phyloP scores from a whole-genome alignment of 2,797 vertebrate species.

The Pterois miles region DNA sequence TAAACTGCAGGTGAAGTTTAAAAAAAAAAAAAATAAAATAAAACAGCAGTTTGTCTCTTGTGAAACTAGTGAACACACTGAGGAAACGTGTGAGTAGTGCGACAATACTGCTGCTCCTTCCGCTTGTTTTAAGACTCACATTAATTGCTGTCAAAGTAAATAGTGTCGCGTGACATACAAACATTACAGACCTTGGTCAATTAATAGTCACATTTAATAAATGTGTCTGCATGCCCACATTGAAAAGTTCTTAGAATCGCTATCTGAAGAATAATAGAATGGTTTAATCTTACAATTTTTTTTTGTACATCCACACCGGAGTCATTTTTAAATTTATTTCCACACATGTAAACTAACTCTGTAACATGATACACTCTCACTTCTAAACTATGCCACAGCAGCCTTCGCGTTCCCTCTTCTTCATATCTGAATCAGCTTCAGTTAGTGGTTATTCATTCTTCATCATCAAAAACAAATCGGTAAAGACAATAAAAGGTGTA shows the following conservation, averaged over 20 bases:
- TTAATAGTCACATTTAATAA: slow-evolving; percentile 78
- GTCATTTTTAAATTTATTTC: slow-evolving; percentile 71
- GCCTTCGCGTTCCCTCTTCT: slow-evolving; percentile 54
- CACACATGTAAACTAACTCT: slow-evolving; percentile 70
- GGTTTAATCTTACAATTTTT: slow-evolving; percentile 60
- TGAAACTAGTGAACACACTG: slow-evolving; percentile 48
- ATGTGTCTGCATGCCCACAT: slow-evolving; percentile 81
- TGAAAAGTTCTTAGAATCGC: slow-evolving; percentile 72
- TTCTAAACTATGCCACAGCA: slow-evolving; percentile 65
- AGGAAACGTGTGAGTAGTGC: slow-evolving; percentile 51
- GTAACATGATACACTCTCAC: slow-evolving; percentile 65
- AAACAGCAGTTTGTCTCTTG: slow-evolving; percentile 28
- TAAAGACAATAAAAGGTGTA: slow-evolving; percentile 47
- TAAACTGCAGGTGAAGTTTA: slow-evolving; percentile 17
- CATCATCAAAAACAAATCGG: slow-evolving; percentile 46
- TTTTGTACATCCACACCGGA: slow-evolving; percentile 66
- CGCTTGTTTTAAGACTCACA: slow-evolving; percentile 50
- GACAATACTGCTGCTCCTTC: slow-evolving; percentile 51
- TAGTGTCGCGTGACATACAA: slow-evolving; percentile 69
- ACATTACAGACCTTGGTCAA: slow-evolving; percentile 78
- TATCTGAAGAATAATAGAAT: slow-evolving; percentile 76
- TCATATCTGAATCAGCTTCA: slow-evolving; percentile 66
- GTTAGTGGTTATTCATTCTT: slow-evolving; percentile 89
- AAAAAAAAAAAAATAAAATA: neutral
- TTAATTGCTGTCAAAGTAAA: slow-evolving; percentile 65